Evolutionary conservation across 2,888 invertebrate species (phyloP).

Genomic region (Sialis fuliginosa): DNA sequence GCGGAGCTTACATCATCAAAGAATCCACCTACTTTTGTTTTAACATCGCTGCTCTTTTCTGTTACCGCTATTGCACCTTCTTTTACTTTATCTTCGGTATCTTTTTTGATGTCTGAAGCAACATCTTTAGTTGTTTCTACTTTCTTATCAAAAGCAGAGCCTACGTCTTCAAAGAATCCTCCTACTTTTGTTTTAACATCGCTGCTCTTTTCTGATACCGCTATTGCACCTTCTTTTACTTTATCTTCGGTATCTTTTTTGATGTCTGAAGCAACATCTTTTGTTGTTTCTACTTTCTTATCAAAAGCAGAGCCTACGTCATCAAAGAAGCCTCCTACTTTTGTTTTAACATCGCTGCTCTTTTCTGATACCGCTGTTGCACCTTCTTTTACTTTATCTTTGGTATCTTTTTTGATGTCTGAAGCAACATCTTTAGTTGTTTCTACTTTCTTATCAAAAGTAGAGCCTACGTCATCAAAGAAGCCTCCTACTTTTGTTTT

Average conservation of each 20-base stretch:
- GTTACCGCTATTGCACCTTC: no score
- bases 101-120: no score
- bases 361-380: no score
- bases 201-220: no score
- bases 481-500: constrained; percentile 1
- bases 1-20: no score
- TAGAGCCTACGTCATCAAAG: constrained; percentile 8
- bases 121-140: no score
- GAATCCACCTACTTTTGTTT: no score
- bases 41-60: no score
- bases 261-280: constrained; percentile 18
- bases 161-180: no score
- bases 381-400: neutral
- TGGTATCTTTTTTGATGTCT: neutral
- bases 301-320: neutral
- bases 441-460: constrained; percentile 6
- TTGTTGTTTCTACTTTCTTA: neutral
- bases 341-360: neutral
- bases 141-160: no score
- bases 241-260: constrained; percentile 27
- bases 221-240: constrained; percentile 16
- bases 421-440: neutral
- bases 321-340: neutral
- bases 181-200: no score
- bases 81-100: no score